Base-by-base conservation (phyloP, 2,113 vertebrate genomes). In the Conger conger region DNA sequence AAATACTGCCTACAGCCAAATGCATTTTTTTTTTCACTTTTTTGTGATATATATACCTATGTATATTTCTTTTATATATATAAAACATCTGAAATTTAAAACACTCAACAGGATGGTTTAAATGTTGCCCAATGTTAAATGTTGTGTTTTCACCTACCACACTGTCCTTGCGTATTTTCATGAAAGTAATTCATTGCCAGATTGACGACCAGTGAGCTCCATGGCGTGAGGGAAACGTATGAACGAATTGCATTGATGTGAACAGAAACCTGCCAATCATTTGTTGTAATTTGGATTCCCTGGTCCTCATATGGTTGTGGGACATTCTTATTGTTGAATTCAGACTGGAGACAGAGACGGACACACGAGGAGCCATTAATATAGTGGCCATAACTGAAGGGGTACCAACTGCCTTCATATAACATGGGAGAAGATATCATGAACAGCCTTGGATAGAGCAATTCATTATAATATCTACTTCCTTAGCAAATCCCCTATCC, bases 141-240 rank as follows among this genome's bases (percentile, higher is more conserved):
- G 6, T 60, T 40, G n/a, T n/a, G n/a, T 5, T 4, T 60, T 18
- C 38, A 91, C 94, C 1, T 80, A 95, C 95, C 95, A 77, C 95
- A 95, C 84, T 95, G 95, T 63, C 95, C 95, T 81, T 92, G 91
- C 4, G 93, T 94, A 87, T 96, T 96, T 80, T 91, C 88, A 16
- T 42, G 0, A 85, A 96, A 95, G 54, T 92, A 35, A 40, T 93
- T 90, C 91, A 91, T 92, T 54, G 90, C 92, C 23, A 96, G 82
- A 83, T 33, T 93, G 86, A 95, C 87, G 54, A 85, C 76, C 83
- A 94, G 40, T 13, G 15, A 90, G 20, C 90, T 88, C 35, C 0
- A 83, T 0, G 84, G 79, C 42, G 76, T 88, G 68, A 94, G 81
- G 45, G 90, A 90, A 11, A 94, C 83, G 20, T 88, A 88, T 5